Conservation (phyloP, 1,140 invertebrate genomes). For the Aphidius ervi region DNA sequence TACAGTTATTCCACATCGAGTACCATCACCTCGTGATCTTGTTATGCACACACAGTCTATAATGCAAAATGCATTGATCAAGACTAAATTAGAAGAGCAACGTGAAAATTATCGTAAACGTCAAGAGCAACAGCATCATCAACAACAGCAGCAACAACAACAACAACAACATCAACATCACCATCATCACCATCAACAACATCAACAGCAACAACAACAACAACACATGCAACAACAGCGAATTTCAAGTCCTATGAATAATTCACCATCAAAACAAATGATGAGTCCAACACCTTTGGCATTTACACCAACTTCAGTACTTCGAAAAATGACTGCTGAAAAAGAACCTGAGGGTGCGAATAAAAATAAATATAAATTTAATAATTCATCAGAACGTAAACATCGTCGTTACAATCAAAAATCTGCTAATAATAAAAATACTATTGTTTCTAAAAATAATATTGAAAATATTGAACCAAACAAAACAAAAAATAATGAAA, state of each 20-base stretch:
- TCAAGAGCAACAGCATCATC: conserved; percentile 62
- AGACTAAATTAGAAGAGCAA: conserved; percentile 82
- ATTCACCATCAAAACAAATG: conserved; percentile 45
- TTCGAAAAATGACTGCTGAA: conserved; percentile 90
- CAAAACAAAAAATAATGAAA: conserved; percentile 5
- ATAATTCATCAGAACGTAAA: conserved; percentile 19
- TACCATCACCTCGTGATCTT: conserved; percentile 79
- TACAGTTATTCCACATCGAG: conserved; percentile 63
- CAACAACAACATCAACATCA: too few relatives aligned
- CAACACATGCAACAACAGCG: conserved; percentile 36
- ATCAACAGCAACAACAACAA: conserved; percentile 30
- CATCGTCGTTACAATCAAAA: conserved; percentile 8
- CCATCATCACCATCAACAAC: conserved; percentile 17
- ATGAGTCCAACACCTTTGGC: conserved; percentile 65
- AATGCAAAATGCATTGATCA: conserved; percentile 77
- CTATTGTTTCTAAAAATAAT: neutral
- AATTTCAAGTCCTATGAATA: conserved; percentile 45
- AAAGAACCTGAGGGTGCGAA: conserved; percentile 64
- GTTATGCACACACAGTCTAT: conserved; percentile 77
- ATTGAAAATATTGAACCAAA: neutral
- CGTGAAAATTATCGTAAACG: conserved; percentile 74
- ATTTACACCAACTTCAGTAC: conserved; percentile 85
- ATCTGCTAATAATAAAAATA: conserved; percentile 4
- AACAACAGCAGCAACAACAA: conserved; percentile 40
- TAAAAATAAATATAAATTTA: conserved; percentile 28